phyloP scores from a whole-genome alignment of 92 coral and sea anemone species.

The Meandrina meandrites region DNA sequence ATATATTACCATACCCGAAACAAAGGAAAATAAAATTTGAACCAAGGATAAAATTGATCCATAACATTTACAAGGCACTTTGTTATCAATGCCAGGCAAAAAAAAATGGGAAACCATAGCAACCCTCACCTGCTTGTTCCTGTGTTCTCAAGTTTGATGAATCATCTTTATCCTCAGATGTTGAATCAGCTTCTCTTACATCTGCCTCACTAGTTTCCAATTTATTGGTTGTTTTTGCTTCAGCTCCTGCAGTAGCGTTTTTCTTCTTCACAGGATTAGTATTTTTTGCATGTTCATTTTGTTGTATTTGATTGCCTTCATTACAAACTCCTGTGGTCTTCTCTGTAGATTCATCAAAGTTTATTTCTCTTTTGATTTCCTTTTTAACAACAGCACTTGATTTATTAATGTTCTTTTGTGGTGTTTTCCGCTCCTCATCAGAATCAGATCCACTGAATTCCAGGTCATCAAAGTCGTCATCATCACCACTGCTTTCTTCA shows the following conservation, averaged over 20 bases:
- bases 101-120: too few species aligned
- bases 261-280: constrained; percentile 3
- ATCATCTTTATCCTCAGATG: constrained; percentile 11
- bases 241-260: not conserved
- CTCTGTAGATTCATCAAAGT: constrained; percentile 14
- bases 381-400: not conserved
- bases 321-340: constrained; percentile 1
- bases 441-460: constrained; percentile 87
- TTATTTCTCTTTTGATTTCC: constrained; percentile 29
- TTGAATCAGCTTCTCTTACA: constrained; percentile 13
- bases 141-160: constrained; percentile 31
- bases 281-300: not conserved
- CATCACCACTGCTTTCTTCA: constrained; percentile 59
- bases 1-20: too few species aligned
- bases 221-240: not conserved
- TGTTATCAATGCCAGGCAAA: too few species aligned
- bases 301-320: not conserved
- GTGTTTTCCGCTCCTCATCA: constrained; percentile 61
- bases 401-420: constrained; percentile 44
- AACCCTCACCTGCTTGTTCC: constrained; percentile 33
- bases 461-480: constrained; percentile 77
- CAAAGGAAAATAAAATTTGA: too few species aligned
- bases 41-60: too few species aligned
- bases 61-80: too few species aligned
- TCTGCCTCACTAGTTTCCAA: constrained; percentile 17